A percentile compares a stretch with the other conserved stretches of the same genome.
Conservation (phyloP, 2,797 vertebrate species). For the Aulostomus chinensis region DNA sequence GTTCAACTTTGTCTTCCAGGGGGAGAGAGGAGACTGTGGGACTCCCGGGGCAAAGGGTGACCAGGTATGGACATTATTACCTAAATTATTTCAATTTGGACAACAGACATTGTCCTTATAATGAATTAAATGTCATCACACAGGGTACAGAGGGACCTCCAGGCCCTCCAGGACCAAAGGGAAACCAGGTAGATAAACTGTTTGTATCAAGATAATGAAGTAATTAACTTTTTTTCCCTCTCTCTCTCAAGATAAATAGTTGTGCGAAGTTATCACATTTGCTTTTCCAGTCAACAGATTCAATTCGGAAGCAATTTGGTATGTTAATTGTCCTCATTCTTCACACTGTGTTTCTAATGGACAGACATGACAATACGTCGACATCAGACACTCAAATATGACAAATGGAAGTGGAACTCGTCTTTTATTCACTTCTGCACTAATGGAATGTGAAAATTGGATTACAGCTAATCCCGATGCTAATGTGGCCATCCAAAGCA, state of each 20-base stretch:
- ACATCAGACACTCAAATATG: conserved; percentile 26
- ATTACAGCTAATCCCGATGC: conserved; percentile 76
- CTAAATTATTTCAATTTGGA: not conserved
- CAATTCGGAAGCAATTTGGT: too few relatives aligned
- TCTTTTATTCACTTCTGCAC: conserved; percentile 67
- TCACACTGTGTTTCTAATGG: not conserved
- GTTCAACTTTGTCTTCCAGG: conserved; percentile 72
- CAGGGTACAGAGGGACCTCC: conserved; percentile 81
- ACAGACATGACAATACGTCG: not conserved
- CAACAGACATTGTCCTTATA: not conserved
- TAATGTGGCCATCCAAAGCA: conserved; percentile 63
- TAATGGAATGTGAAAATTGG: conserved; percentile 84
- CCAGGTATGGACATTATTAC: conserved; percentile 69
- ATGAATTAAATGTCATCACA: conserved; percentile 18
- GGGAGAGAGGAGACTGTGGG: conserved; percentile 87
- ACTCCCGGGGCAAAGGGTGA: conserved; percentile 86
- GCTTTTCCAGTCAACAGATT: too few relatives aligned
- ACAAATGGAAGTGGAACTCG: conserved; percentile 62
- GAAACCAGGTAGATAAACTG: conserved; percentile 66
- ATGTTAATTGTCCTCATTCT: not conserved
- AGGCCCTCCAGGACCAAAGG: conserved; percentile 79
- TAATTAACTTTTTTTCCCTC: too few relatives aligned
- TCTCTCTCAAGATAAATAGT: too few relatives aligned
- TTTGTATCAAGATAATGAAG: too few relatives aligned
- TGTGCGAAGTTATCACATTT: too few relatives aligned